phyloP scores from a whole-genome alignment of 2,113 vertebrate genomes.

The Toxotes jaculatrix region DNA sequence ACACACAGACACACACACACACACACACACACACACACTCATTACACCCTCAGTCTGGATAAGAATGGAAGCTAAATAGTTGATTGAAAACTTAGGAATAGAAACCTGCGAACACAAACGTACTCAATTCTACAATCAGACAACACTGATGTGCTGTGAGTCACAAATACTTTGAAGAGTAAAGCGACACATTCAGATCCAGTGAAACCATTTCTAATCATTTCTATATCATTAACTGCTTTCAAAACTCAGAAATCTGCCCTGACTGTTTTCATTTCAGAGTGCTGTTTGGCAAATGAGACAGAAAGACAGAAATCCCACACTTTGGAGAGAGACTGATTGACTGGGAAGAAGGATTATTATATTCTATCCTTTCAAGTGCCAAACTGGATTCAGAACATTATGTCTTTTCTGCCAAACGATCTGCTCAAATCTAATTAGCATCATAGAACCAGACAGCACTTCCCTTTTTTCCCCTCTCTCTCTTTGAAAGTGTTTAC shows the following conservation, averaged over 20 bases:
- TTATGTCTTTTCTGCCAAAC: constrained; percentile 62
- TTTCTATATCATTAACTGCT: not conserved
- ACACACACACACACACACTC: not conserved
- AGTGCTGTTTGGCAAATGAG: constrained; percentile 45
- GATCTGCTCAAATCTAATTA: constrained; percentile 63
- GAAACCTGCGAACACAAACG: not conserved
- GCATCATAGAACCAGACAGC: constrained; percentile 39
- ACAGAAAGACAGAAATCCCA: constrained; percentile 45
- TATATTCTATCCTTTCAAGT: constrained; percentile 48
- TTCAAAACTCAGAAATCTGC: not conserved
- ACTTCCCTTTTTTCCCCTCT: not conserved
- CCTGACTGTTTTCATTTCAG: constrained; percentile 9
- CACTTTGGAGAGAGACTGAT: constrained; percentile 53
- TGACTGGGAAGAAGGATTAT: constrained; percentile 59
- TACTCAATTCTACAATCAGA: not conserved
- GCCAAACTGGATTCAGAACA: constrained; percentile 54
- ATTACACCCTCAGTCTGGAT: not conserved
- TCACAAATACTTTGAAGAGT: not conserved
- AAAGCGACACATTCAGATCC: constrained; percentile 27
- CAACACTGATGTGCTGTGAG: not conserved
- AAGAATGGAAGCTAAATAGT: not conserved
- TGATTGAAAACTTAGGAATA: not conserved
- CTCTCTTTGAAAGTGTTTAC: constrained; percentile 46
- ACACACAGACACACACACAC: no score
- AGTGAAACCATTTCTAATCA: constrained; percentile 16